Percentiles rank a stretch among this genome's conserved stretches.
Evolutionary conservation across 2,888 invertebrate genomes (phyloP).

Genomic region (Torymus texanus): DNA sequence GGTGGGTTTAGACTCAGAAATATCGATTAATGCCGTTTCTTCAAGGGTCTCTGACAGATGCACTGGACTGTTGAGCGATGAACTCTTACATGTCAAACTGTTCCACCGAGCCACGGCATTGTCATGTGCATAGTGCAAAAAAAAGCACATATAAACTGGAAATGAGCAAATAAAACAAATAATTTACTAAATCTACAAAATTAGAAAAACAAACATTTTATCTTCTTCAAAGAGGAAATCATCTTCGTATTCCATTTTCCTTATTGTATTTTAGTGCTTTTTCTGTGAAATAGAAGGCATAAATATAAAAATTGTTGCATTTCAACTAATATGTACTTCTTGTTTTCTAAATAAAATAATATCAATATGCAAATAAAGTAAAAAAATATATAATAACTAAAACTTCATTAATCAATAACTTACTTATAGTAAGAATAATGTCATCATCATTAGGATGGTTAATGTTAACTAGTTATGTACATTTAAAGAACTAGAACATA

Average conservation of each 20-base stretch:
- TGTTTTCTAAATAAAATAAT: too few relatives aligned
- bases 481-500: too few relatives aligned
- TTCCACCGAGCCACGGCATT: constrained; percentile 63
- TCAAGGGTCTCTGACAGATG: constrained; percentile 36
- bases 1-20: constrained; percentile 59
- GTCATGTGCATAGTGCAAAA: constrained; percentile 69
- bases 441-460: too few relatives aligned
- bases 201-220: constrained; percentile 71
- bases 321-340: too few relatives aligned
- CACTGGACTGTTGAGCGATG: constrained; percentile 50
- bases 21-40: constrained; percentile 46
- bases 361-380: too few relatives aligned
- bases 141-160: constrained; percentile 65
- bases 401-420: too few relatives aligned
- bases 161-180: constrained; percentile 55
- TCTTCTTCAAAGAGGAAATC: constrained; percentile 74
- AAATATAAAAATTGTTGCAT: too few relatives aligned
- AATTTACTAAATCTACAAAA: constrained; percentile 52
- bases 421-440: too few relatives aligned
- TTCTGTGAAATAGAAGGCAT: constrained; percentile 19
- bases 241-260: constrained; percentile 71
- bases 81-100: constrained; percentile 62
- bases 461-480: too few relatives aligned
- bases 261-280: constrained; percentile 9
- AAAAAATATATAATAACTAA: too few relatives aligned